These are phyloP conservation scores for Gallinago media DNA, from an alignment of 2,113 vertebrate species.

Conservation along the genomic window DNA sequence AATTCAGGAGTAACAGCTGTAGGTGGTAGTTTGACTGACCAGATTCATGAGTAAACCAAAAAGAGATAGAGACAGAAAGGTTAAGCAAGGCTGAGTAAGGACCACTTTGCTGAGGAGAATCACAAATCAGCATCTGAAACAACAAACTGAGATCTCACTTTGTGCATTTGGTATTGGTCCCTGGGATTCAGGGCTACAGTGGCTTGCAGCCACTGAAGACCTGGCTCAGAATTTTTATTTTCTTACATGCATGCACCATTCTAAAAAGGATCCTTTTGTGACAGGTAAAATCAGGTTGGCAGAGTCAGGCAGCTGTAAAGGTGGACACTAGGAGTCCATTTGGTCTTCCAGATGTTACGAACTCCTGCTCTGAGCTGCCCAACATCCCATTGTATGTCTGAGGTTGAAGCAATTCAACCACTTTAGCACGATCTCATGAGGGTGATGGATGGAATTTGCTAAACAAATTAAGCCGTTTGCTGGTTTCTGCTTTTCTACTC, in stretches of 20 bases:
- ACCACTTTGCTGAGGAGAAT: neutral
- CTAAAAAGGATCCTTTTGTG: neutral
- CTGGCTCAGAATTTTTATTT: neutral
- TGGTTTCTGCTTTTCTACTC: neutral
- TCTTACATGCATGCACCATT: neutral
- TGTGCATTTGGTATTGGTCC: neutral
- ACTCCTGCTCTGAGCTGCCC: neutral
- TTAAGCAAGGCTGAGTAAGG: neutral
- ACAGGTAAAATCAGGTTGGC: neutral
- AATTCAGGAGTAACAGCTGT: neutral
- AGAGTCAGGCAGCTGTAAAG: neutral
- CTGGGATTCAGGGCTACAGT: neutral
- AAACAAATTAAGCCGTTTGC: rapidly evolving
- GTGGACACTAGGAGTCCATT: neutral
- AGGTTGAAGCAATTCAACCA: neutral
- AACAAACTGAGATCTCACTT: neutral
- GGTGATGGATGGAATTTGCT: neutral
- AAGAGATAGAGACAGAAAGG: neutral
- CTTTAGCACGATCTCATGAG: neutral
- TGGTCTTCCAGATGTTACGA: neutral
- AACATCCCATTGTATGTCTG: neutral
- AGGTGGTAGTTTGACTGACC: neutral
- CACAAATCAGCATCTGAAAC: neutral
- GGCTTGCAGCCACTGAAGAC: neutral
- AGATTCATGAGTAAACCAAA: neutral